Conservation (phyloP, 2,888 invertebrate species). For the Parapristionchus giblindavisi region DNA sequence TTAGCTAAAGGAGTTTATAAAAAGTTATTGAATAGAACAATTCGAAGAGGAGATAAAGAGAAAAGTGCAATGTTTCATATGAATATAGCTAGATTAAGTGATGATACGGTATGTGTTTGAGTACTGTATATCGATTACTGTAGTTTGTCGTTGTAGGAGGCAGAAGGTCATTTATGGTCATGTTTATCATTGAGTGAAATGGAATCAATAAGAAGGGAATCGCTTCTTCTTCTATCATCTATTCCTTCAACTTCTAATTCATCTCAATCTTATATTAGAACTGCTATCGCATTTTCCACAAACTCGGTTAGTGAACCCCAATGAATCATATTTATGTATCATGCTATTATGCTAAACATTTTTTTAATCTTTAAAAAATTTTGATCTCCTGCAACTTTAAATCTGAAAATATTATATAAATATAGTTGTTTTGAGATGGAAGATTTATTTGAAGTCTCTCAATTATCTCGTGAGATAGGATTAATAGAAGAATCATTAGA, state of each 20-base stretch:
- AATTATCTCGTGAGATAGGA: too few relatives aligned
- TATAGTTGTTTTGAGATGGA: too few relatives aligned
- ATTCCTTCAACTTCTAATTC: constrained; percentile 25
- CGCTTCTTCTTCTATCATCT: constrained; percentile 18
- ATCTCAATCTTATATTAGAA: not conserved
- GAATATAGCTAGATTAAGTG: not conserved
- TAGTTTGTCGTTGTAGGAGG: not conserved
- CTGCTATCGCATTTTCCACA: not conserved
- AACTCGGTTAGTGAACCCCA: not conserved
- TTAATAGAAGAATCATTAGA: too few relatives aligned
- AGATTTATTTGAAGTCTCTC: not conserved
- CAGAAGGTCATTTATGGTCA: constrained; percentile 1
- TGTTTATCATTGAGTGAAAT: not conserved
- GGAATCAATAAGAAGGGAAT: not conserved
- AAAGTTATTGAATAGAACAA: constrained; percentile 27
- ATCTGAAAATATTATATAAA: not conserved
- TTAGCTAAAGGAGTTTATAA: constrained; percentile 11
- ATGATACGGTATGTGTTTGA: not conserved
- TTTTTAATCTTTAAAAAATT: not conserved
- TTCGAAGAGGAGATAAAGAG: not conserved
- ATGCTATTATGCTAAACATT: not conserved
- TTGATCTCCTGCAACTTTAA: not conserved
- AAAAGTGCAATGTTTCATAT: not conserved
- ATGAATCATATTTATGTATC: too few relatives aligned
- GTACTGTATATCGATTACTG: not conserved